Evolutionary conservation across 1,140 invertebrate species (phyloP).

Genomic region (Cataglyphis hispanica): DNA sequence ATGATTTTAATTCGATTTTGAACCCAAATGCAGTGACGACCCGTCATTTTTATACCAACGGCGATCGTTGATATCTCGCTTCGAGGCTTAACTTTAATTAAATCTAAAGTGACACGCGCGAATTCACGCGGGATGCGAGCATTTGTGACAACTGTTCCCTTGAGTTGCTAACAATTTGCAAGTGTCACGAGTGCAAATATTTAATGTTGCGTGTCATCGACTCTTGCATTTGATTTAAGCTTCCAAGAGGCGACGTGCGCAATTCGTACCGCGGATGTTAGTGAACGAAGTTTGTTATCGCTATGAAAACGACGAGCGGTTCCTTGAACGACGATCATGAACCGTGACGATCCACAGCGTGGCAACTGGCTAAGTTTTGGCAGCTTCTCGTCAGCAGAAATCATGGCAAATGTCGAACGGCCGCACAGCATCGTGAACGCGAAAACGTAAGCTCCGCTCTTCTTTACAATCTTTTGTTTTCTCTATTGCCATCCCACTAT

Average conservation of each 20-base stretch:
- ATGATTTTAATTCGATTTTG: neutral
- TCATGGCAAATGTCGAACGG: constrained; percentile 46
- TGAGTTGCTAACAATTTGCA: constrained; percentile 2
- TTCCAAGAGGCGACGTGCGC: neutral
- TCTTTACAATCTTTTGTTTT: neutral
- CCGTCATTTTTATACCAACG: neutral
- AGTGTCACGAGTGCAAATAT: constrained; percentile 16
- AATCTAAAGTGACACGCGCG: neutral
- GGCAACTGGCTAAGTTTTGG: constrained; percentile 25
- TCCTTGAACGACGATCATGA: neutral
- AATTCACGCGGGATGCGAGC: neutral
- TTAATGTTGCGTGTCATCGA: neutral
- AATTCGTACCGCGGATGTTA: neutral
- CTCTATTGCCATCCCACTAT: neutral
- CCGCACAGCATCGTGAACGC: neutral
- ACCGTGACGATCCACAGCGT: neutral
- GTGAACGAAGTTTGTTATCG: neutral
- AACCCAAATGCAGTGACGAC: neutral
- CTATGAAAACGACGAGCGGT: constrained; percentile 27
- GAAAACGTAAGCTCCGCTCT: constrained; percentile 40
- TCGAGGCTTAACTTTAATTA: neutral
- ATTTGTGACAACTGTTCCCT: neutral
- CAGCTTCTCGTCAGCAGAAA: constrained; percentile 5
- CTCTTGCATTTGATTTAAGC: neutral
- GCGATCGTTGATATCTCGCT: neutral